Evolutionary conservation across 2,888 invertebrate genomes (phyloP).

Genomic region (Resseliella maxima): DNA sequence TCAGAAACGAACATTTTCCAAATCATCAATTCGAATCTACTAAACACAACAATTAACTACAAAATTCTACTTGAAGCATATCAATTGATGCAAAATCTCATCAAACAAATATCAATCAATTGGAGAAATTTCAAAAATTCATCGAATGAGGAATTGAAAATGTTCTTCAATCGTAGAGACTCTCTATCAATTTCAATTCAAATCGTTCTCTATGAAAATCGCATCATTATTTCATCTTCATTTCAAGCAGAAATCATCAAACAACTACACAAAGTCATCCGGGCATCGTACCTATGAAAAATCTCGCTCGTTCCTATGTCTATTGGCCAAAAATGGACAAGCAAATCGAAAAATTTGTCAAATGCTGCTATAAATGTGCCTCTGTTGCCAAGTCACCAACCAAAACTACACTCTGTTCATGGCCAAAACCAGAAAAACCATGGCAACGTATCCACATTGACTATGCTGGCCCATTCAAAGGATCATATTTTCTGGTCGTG

Average conservation of each 20-base stretch:
- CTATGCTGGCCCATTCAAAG: no score
- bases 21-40: background rate
- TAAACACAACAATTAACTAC: background rate
- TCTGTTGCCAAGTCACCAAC: slow-evolving; percentile 61
- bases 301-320: slow-evolving; percentile 4
- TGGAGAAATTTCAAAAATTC: background rate
- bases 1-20: background rate
- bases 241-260: background rate
- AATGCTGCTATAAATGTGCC: background rate
- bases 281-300: slow-evolving; percentile 11
- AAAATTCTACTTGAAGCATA: background rate
- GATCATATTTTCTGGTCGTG: no score
- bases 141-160: background rate
- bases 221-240: background rate
- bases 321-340: slow-evolving; percentile 41
- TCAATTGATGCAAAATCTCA: background rate
- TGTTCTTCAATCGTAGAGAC: slow-evolving; percentile 47
- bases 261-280: slow-evolving; percentile 27
- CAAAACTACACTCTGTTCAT: slow-evolving; percentile 60
- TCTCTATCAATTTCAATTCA: background rate
- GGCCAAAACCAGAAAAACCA: no score
- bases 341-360: background rate
- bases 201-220: background rate
- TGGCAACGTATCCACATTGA: no score
- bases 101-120: background rate